Conservation (phyloP, 2,888 invertebrate species). For the Rotaria magnacalcarata region DNA sequence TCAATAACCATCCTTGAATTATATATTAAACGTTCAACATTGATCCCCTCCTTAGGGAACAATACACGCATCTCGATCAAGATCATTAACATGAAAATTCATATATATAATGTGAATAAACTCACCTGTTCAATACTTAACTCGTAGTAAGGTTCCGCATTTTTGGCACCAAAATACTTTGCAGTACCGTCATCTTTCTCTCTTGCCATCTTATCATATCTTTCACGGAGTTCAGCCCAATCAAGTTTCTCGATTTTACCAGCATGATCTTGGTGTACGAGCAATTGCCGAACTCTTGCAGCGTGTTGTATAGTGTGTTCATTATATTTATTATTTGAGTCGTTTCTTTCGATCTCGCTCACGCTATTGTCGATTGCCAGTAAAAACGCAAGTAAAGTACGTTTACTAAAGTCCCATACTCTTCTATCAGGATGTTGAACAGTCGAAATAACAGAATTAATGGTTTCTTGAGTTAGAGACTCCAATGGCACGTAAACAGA, state of each 20-base stretch:
- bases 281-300: background rate
- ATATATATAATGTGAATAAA: background rate
- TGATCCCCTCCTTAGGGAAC: no score
- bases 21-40: no score
- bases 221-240: background rate
- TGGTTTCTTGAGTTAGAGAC: background rate
- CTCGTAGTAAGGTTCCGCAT: background rate
- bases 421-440: background rate
- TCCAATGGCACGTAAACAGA: no score
- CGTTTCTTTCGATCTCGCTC: background rate
- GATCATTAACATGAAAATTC: no score
- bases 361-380: background rate
- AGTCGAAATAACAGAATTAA: constrained; percentile 11
- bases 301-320: background rate
- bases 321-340: background rate
- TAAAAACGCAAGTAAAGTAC: constrained; percentile 13
- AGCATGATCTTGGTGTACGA: background rate
- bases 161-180: background rate
- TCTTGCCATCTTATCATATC: background rate
- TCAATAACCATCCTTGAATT: no score
- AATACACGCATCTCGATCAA: no score
- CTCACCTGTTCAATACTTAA: background rate
- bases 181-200: background rate
- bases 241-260: background rate
- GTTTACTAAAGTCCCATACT: background rate